phyloP scores from a whole-genome alignment of 2,888 invertebrate species.

The Cephus pulcher region DNA sequence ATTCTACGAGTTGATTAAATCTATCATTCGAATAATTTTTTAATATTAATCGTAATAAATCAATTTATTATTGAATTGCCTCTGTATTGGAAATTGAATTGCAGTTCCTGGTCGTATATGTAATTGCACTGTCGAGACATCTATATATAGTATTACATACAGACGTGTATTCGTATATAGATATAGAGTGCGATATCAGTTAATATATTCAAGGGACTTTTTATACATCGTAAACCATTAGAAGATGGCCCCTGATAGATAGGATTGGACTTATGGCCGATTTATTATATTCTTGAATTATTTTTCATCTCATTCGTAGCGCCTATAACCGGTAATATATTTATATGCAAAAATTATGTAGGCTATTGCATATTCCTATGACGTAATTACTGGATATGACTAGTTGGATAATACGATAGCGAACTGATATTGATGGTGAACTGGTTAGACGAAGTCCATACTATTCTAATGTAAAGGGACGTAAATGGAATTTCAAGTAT shows the following conservation, averaged over 20 bases:
- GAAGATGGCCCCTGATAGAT: background rate
- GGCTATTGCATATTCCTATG: background rate
- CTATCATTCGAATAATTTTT: background rate
- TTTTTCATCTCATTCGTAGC: background rate
- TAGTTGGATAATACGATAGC: background rate
- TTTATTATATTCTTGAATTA: background rate
- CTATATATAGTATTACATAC: background rate
- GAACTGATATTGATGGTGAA: background rate
- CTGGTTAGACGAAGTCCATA: background rate
- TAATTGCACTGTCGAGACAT: background rate
- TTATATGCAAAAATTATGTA: background rate
- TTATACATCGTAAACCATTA: background rate
- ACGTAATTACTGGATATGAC: background rate
- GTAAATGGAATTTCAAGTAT: background rate
- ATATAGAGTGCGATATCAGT: background rate
- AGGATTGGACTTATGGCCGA: background rate
- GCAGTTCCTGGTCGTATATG: background rate
- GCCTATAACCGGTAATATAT: background rate
- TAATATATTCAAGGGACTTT: background rate
- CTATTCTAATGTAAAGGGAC: background rate
- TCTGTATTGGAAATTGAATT: background rate
- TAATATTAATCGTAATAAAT: background rate
- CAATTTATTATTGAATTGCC: background rate
- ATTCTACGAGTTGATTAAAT: background rate
- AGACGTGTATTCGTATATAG: background rate